These are phyloP conservation scores for Esox masquinongy DNA, from an alignment of 2,797 vertebrate species.

Conservation along the genomic window DNA sequence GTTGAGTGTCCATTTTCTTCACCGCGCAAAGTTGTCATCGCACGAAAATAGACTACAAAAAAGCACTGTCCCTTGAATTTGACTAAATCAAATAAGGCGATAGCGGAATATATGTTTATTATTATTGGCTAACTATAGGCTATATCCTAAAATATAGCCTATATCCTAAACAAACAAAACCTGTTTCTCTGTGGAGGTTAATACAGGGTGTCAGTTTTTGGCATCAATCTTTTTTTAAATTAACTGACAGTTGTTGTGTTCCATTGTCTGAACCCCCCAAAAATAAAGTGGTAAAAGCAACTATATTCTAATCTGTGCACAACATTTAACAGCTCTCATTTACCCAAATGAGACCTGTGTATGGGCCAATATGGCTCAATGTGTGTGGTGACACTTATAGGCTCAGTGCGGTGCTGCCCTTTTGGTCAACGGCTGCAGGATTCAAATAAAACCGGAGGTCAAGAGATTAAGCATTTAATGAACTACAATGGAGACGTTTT, in stretches of 20 bases:
- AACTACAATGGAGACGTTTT: neutral
- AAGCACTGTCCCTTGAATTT: neutral
- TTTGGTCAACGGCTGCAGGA: neutral
- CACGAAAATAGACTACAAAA: neutral
- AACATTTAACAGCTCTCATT: neutral
- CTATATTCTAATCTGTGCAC: neutral
- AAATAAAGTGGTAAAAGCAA: neutral
- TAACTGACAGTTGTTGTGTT: neutral
- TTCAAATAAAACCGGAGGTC: slow-evolving; percentile 1
- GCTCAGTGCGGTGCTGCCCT: neutral
- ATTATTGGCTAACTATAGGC: neutral
- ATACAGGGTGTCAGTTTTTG: neutral
- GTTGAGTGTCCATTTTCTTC: neutral
- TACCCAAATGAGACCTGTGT: neutral
- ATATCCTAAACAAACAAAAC: neutral
- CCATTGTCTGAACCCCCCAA: neutral
- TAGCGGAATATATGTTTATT: neutral
- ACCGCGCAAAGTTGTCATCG: neutral
- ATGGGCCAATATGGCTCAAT: neutral
- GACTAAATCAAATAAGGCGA: neutral
- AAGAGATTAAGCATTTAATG: slow-evolving; percentile 13
- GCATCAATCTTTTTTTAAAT: neutral
- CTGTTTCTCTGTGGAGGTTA: neutral
- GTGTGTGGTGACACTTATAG: neutral
- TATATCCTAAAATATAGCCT: neutral